A percentile compares a stretch with the other conserved stretches of the same genome.
phyloP scores from a whole-genome alignment of 2,888 invertebrate species.

The Panopea generosa region DNA sequence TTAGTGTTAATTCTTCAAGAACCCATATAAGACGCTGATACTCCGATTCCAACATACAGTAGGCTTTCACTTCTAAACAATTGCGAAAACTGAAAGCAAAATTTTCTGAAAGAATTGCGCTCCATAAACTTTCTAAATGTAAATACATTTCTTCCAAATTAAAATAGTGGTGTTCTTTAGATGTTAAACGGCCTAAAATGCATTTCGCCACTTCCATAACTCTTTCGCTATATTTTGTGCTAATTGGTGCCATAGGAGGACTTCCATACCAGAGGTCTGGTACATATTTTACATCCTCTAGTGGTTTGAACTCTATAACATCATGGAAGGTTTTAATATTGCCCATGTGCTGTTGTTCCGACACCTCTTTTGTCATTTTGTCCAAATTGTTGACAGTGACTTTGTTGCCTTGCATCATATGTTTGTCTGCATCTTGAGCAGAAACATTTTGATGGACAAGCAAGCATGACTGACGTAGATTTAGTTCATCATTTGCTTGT shows the following conservation, averaged over 20 bases:
- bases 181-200: not conserved
- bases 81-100: constrained; percentile 20
- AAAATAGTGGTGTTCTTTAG: not conserved
- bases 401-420: not conserved
- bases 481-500: constrained; percentile 13
- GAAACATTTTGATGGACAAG: constrained; percentile 49
- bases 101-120: constrained; percentile 12
- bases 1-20: constrained; percentile 1
- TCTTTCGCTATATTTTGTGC: constrained; percentile 13
- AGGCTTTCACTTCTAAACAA: constrained; percentile 7
- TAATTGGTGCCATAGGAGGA: constrained; percentile 28
- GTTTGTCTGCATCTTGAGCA: constrained; percentile 14
- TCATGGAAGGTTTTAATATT: constrained; percentile 19
- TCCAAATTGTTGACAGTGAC: constrained; percentile 6
- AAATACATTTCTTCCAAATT: not conserved
- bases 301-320: constrained; percentile 24
- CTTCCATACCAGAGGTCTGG: constrained; percentile 36
- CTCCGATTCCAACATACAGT: constrained; percentile 2
- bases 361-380: constrained; percentile 19
- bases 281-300: constrained; percentile 17
- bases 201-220: not conserved
- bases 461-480: constrained; percentile 10
- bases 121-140: constrained; percentile 6
- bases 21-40: constrained; percentile 1
- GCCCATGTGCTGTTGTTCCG: constrained; percentile 7